These are phyloP conservation scores for Perognathus longimembris DNA, from an alignment of 2,113 vertebrate species.

Conservation along the genomic window DNA sequence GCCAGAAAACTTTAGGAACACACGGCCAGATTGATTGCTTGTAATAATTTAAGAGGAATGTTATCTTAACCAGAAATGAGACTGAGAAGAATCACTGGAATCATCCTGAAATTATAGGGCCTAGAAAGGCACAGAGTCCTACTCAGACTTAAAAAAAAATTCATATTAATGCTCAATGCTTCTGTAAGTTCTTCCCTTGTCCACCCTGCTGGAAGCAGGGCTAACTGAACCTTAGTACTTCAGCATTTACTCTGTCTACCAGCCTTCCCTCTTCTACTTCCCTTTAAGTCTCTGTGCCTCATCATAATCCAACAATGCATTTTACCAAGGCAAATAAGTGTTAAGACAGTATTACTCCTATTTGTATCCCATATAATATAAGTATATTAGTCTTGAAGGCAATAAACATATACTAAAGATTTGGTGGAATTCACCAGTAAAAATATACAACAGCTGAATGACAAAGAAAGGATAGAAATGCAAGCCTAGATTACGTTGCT, in stretches of 20 bases:
- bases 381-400: not conserved
- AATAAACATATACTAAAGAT: not conserved
- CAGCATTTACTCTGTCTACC: not conserved
- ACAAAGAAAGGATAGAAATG: not conserved
- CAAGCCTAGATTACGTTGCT: not conserved
- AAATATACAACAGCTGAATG: not conserved
- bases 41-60: too few species aligned
- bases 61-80: too few species aligned
- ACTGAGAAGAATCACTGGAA: too few species aligned
- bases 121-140: not conserved
- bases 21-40: not conserved
- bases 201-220: not conserved
- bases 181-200: not conserved
- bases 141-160: not conserved
- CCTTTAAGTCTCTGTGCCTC: not conserved
- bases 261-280: too few species aligned
- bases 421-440: not conserved
- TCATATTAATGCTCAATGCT: not conserved
- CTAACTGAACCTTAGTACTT: not conserved
- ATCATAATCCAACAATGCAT: not conserved
- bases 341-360: not conserved
- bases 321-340: not conserved
- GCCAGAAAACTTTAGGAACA: not conserved
- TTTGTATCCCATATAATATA: not conserved
- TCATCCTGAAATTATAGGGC: too few species aligned